Conservation (phyloP, 2,797 vertebrate species). For the Typhlichthys eigenmanni region DNA sequence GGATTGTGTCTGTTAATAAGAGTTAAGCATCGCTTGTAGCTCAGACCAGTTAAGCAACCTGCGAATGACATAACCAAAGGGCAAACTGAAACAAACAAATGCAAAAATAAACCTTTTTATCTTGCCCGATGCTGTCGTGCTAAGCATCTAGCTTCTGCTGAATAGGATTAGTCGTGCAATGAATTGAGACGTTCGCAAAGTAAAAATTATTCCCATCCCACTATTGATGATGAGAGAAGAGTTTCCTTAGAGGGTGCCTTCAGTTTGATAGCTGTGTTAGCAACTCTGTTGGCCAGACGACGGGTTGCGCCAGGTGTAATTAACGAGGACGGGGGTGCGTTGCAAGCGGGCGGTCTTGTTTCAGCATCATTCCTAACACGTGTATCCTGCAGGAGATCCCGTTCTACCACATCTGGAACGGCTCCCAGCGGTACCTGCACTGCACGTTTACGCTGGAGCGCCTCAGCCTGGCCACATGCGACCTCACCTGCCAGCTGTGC, state of each 20-base stretch:
- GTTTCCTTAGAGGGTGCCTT: constrained; percentile 27
- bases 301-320: constrained; percentile 43
- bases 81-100: constrained; percentile 15
- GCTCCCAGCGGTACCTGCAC: constrained; percentile 92
- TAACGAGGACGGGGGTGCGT: constrained; percentile 47
- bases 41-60: neutral
- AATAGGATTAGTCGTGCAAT: constrained; percentile 16
- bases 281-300: constrained; percentile 16
- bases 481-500: constrained; percentile 97
- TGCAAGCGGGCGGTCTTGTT: constrained; percentile 47
- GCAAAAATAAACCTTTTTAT: neutral
- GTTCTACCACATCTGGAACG: constrained; percentile 98
- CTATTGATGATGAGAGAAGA: neutral
- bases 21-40: constrained; percentile 16
- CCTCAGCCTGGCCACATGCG: constrained; percentile 90
- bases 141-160: constrained; percentile 3
- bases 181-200: constrained; percentile 1
- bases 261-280: constrained; percentile 41
- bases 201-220: neutral
- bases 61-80: constrained; percentile 5
- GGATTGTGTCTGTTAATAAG: constrained; percentile 15
- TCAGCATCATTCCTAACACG: constrained; percentile 21
- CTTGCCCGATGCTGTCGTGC: neutral
- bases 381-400: constrained; percentile 87
- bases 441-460: constrained; percentile 97